Evolutionary conservation across 1,140 invertebrate species (phyloP).

Genomic region (Zophobas morio): DNA sequence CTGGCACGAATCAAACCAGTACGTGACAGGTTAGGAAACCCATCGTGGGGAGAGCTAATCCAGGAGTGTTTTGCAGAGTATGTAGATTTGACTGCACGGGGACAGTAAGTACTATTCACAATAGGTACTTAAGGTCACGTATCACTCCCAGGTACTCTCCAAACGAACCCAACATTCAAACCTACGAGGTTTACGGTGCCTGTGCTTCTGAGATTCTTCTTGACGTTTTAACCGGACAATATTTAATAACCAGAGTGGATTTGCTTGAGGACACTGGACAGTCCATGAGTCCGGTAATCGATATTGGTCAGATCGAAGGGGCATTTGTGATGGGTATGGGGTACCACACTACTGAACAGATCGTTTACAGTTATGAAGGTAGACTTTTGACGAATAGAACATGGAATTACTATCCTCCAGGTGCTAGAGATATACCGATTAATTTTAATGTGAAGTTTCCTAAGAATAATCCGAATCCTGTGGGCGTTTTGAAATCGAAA

Average conservation of each 20-base stretch:
- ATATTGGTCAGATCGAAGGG: constrained; percentile 91
- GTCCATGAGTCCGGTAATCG: constrained; percentile 83
- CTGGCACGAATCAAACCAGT: constrained; percentile 76
- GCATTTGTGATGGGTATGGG: constrained; percentile 90
- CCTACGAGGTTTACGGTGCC: constrained; percentile 56
- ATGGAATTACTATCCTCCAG: constrained; percentile 89
- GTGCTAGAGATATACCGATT: constrained; percentile 87
- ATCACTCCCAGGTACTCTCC: constrained; percentile 33
- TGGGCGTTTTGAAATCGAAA: constrained; percentile 85
- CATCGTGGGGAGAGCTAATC: constrained; percentile 79
- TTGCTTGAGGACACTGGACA: constrained; percentile 83
- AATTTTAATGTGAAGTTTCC: constrained; percentile 85
- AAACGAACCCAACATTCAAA: constrained; percentile 26
- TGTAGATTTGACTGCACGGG: constrained; percentile 69
- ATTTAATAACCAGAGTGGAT: constrained; percentile 78
- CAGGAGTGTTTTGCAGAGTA: constrained; percentile 71
- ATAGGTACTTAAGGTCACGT: constrained; percentile 10
- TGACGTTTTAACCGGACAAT: constrained; percentile 84
- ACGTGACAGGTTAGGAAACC: constrained; percentile 72
- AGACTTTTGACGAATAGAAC: constrained; percentile 81
- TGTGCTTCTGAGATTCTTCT: constrained; percentile 69
- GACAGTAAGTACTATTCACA: constrained; percentile 49
- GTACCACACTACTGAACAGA: constrained; percentile 83
- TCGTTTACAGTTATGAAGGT: constrained; percentile 80
- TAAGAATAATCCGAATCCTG: constrained; percentile 78